These are phyloP conservation scores for Lophochroa leadbeateri DNA, from an alignment of 2,113 vertebrate species.

Conservation along the genomic window DNA sequence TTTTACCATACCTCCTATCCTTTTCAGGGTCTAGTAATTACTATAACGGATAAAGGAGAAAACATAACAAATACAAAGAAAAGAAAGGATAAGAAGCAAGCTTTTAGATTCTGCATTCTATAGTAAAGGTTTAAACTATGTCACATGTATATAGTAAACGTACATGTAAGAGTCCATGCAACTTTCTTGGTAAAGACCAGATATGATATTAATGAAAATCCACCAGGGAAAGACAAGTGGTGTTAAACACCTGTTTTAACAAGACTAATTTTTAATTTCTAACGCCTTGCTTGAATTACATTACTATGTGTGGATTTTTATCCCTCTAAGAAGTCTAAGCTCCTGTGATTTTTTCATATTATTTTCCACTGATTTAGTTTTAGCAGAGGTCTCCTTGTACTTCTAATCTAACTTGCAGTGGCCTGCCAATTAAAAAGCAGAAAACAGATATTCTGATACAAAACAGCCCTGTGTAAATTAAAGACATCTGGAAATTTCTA, in stretches of 20 bases:
- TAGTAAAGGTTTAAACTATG: neutral
- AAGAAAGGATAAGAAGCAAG: neutral
- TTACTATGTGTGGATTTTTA: neutral
- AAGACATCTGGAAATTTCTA: neutral
- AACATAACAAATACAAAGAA: neutral
- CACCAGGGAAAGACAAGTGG: neutral
- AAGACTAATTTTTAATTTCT: neutral
- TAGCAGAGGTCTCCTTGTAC: neutral
- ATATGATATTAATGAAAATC: neutral
- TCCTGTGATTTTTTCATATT: neutral
- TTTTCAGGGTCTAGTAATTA: neutral
- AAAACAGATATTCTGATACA: neutral
- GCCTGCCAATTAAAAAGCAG: neutral
- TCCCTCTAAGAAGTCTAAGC: neutral
- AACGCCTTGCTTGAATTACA: neutral
- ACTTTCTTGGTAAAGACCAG: neutral
- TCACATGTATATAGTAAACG: neutral
- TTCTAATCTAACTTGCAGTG: neutral
- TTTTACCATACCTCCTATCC: accelerated
- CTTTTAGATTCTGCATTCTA: neutral
- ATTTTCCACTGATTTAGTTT: neutral
- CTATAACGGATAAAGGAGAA: neutral
- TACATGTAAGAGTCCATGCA: accelerated
- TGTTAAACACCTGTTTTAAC: neutral
- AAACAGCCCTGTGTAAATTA: neutral